Conservation (phyloP, 2,888 invertebrate species). For the Pogonocherus hispidulus region DNA sequence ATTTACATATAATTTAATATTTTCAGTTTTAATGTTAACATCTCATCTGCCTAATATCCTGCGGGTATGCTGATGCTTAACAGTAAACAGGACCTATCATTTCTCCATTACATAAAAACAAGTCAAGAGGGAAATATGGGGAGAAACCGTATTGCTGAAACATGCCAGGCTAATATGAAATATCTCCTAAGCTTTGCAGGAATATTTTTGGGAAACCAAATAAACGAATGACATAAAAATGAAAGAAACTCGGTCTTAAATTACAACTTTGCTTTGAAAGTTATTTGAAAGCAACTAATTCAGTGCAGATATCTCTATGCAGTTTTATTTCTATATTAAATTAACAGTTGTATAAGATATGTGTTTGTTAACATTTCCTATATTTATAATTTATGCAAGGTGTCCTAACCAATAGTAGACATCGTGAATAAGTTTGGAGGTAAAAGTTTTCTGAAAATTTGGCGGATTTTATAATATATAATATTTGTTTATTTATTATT, state of each 20-base stretch:
- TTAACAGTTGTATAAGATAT: too few relatives aligned
- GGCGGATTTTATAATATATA: too few relatives aligned
- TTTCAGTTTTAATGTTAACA: conserved; percentile 13
- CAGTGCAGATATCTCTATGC: too few relatives aligned
- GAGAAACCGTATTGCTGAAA: neutral
- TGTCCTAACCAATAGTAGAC: too few relatives aligned
- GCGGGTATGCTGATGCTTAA: neutral
- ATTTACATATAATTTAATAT: conserved; percentile 28
- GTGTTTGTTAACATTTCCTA: too few relatives aligned
- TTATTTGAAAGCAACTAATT: too few relatives aligned
- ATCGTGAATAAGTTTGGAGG: too few relatives aligned
- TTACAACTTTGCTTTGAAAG: neutral
- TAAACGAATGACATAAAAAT: neutral
- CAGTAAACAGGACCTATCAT: neutral
- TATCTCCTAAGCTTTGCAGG: neutral
- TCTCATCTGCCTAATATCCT: conserved; percentile 7
- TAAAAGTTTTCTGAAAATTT: too few relatives aligned
- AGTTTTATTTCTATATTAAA: too few relatives aligned
- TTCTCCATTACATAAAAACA: neutral
- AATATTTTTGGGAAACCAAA: neutral
- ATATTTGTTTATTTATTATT: too few relatives aligned
- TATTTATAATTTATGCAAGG: too few relatives aligned
- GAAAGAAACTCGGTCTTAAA: neutral
- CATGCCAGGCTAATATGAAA: neutral
- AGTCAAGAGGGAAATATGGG: neutral